phyloP scores from a whole-genome alignment of 2,888 invertebrate species.

The Acanthacorydalis orientalis region DNA sequence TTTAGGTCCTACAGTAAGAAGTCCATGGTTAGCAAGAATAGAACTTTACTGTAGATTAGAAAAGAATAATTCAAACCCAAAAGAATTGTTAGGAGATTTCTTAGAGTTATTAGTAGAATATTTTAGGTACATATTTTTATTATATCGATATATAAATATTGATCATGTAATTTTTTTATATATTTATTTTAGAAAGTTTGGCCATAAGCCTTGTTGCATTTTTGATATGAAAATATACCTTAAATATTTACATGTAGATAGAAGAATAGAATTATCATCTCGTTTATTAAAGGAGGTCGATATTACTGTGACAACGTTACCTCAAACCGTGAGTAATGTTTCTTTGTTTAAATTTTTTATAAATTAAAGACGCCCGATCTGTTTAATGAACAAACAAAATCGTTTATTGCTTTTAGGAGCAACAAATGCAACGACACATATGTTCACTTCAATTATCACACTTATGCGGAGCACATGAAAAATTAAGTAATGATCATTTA shows the following conservation, averaged over 20 bases:
- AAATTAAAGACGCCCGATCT: too few relatives aligned
- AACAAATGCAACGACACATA: constrained; percentile 70
- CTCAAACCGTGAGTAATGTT: constrained; percentile 35
- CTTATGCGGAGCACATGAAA: constrained; percentile 48
- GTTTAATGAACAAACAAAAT: too few relatives aligned
- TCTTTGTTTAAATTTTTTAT: too few relatives aligned
- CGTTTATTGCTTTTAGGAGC: constrained; percentile 33
- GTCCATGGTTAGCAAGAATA: constrained; percentile 70
- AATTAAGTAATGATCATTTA: constrained; percentile 33
- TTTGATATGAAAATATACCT: constrained; percentile 67
- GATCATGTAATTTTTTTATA: neutral
- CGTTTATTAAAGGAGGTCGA: constrained; percentile 45
- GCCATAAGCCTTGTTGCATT: constrained; percentile 73
- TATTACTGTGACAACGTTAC: constrained; percentile 43
- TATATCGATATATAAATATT: neutral
- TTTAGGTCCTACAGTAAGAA: constrained; percentile 40
- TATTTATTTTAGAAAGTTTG: constrained; percentile 39
- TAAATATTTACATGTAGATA: constrained; percentile 44
- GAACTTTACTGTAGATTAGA: constrained; percentile 51
- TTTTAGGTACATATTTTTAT: constrained; percentile 32
- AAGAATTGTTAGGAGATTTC: constrained; percentile 40
- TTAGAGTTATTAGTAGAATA: constrained; percentile 60
- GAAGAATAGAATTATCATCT: constrained; percentile 38
- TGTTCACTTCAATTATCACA: constrained; percentile 60
- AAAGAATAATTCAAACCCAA: constrained; percentile 33